Evolutionary conservation across 2,797 vertebrate species (phyloP).

Genomic region (Gobio occitaniae): DNA sequence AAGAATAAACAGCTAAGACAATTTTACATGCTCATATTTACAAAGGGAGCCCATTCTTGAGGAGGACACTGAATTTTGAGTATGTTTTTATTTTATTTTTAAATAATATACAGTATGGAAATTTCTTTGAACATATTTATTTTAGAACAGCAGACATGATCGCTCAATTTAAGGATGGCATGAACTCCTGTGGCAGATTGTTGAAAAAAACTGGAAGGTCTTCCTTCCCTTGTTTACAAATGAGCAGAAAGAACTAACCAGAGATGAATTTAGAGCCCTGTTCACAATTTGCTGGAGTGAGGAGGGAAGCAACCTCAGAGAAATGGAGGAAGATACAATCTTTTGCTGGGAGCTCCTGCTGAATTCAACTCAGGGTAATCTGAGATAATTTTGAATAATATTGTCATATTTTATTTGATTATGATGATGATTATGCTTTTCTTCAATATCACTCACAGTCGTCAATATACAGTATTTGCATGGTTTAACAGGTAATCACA

Average conservation of each 20-base stretch:
- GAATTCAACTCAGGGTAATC: neutral
- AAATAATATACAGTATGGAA: neutral
- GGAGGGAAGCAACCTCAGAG: neutral
- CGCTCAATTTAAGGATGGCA: neutral
- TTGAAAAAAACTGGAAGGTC: neutral
- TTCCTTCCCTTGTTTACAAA: constrained; percentile 9
- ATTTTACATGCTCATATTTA: too few species aligned
- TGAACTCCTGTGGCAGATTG: constrained; percentile 8
- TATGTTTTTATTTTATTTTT: neutral
- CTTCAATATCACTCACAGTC: too few species aligned
- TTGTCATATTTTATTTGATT: neutral
- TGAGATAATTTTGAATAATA: neutral
- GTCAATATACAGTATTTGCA: too few species aligned
- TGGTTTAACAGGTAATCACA: too few species aligned
- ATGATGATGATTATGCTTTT: too few species aligned
- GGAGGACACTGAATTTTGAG: neutral
- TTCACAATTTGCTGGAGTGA: constrained; percentile 7
- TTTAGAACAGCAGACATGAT: constrained; percentile 5
- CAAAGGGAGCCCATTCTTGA: too few species aligned
- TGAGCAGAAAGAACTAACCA: neutral
- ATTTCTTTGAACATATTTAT: neutral
- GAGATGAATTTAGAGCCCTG: neutral
- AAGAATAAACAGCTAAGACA: too few species aligned
- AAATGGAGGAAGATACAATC: neutral
- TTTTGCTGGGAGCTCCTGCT: neutral